Conservation (phyloP, 2,888 invertebrate species). For the Volucella inanis region DNA sequence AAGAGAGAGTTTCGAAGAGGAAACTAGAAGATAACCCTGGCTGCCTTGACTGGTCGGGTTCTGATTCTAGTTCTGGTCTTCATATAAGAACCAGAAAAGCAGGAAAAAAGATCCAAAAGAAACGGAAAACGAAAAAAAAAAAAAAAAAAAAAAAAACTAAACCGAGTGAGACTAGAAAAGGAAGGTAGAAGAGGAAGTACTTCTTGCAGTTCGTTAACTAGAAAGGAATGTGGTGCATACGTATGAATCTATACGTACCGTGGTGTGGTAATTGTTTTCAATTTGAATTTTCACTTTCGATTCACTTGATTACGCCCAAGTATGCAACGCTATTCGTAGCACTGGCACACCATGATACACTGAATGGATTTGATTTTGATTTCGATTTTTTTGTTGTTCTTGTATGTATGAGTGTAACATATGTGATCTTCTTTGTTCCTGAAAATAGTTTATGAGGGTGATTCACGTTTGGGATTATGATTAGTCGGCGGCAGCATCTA, state of each 20-base stretch:
- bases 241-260: conserved; percentile 17
- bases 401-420: background rate
- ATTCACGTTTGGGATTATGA: conserved; percentile 51
- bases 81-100: conserved; percentile 2
- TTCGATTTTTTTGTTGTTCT: conserved; percentile 19
- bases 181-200: conserved; percentile 38
- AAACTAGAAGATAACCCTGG: conserved; percentile 39
- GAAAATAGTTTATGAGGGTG: conserved; percentile 37
- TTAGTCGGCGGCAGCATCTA: conserved; percentile 39
- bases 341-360: conserved; percentile 19
- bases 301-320: conserved; percentile 69
- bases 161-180: conserved; percentile 24
- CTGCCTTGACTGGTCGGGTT: background rate
- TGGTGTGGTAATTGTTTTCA: conserved; percentile 56
- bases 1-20: conserved; percentile 48
- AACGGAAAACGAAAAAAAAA: conserved; percentile 32
- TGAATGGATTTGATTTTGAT: conserved; percentile 53
- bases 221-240: conserved; percentile 59
- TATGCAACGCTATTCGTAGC: background rate
- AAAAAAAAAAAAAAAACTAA: too few species aligned
- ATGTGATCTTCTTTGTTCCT: conserved; percentile 37
- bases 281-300: conserved; percentile 73
- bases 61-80: background rate
- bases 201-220: conserved; percentile 64
- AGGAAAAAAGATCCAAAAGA: conserved; percentile 24